These are phyloP conservation scores for Neolamprologus modestus DNA, from an alignment of 2,113 vertebrate genomes.

Conservation along the genomic window DNA sequence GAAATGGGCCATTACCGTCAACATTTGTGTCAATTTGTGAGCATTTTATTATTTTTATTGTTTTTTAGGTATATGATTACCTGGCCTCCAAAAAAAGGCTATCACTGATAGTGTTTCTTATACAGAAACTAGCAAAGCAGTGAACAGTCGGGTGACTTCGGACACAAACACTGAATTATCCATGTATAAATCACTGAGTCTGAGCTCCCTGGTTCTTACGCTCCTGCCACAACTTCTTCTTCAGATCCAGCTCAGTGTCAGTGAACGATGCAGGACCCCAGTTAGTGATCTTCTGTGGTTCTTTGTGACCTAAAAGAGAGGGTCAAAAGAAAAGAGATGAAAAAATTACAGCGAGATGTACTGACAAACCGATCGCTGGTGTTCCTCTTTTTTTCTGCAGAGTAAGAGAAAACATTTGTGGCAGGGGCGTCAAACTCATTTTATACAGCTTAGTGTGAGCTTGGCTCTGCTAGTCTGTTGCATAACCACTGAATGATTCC, in stretches of 20 bases:
- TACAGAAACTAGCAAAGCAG: neutral
- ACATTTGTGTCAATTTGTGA: neutral
- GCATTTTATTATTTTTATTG: neutral
- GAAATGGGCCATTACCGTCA: neutral
- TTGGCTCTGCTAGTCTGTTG: neutral
- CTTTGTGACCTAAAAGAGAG: slow-evolving; percentile 75
- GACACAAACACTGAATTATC: neutral
- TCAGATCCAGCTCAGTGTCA: slow-evolving; percentile 78
- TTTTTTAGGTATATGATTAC: neutral
- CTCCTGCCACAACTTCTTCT: slow-evolving; percentile 84
- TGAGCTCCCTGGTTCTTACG: slow-evolving; percentile 69
- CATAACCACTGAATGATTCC: neutral
- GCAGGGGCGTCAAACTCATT: neutral
- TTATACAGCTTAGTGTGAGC: neutral
- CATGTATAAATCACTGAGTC: slow-evolving; percentile 21
- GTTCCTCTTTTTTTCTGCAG: neutral
- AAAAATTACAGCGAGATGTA: neutral
- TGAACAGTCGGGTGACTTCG: neutral
- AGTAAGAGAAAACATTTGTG: neutral
- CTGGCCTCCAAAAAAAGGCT: neutral
- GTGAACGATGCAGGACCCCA: slow-evolving; percentile 87
- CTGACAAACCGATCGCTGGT: neutral
- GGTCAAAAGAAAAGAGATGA: neutral
- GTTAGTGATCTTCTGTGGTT: slow-evolving; percentile 80
- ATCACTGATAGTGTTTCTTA: neutral